Conservation (phyloP, 1,140 invertebrate genomes). For the Pseudomyrmex flavicornis region DNA sequence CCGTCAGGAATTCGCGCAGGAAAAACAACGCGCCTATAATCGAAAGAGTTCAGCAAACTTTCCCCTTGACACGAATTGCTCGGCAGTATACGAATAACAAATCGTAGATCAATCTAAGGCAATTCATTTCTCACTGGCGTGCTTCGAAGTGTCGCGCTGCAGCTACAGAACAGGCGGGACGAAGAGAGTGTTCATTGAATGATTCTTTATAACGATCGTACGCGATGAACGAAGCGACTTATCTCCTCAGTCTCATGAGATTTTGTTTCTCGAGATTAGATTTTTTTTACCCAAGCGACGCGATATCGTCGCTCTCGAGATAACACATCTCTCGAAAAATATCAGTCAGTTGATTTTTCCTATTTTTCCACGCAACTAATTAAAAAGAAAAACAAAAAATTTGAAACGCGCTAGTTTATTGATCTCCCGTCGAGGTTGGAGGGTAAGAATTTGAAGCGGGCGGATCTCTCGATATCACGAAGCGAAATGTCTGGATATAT, state of each 20-base stretch:
- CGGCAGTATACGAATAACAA: conserved; percentile 24
- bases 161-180: background rate
- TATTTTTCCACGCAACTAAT: background rate
- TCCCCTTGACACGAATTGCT: conserved; percentile 19
- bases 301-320: background rate
- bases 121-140: conserved; percentile 50
- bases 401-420: conserved; percentile 54
- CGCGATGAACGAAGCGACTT: conserved; percentile 13
- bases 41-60: conserved; percentile 19
- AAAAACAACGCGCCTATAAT: background rate
- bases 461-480: conserved; percentile 62
- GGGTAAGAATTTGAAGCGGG: conserved; percentile 68
- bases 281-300: conserved; percentile 16
- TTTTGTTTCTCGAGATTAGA: conserved; percentile 45
- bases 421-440: conserved; percentile 62
- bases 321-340: background rate
- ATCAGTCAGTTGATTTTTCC: background rate
- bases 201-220: conserved; percentile 42
- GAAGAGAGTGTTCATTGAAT: conserved; percentile 52
- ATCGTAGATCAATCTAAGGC: conserved; percentile 51
- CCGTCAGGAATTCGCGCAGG: background rate
- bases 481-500: conserved; percentile 72
- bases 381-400: background rate
- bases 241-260: conserved; percentile 11
- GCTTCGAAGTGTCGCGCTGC: conserved; percentile 54